Evolutionary conservation across 2,888 invertebrate species (phyloP), one percentile per base, ranked within the genome.

Genomic region (Lacanobia oleracea): DNA sequence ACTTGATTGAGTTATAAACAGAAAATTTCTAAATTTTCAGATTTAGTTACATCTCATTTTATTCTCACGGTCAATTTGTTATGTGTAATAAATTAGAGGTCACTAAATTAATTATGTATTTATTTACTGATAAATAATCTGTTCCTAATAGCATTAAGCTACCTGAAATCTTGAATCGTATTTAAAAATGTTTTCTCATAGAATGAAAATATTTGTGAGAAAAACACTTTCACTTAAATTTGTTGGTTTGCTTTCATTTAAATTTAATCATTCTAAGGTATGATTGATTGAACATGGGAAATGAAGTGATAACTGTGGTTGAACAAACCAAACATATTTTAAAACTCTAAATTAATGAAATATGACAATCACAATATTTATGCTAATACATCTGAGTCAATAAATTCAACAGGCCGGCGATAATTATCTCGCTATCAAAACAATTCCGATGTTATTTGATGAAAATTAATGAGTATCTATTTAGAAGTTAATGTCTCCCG

Each of bases 371-470:
- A 51, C 7, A 66, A 79, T 78, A 71, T 81, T 72, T 59, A 76
- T 81, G 69, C 27, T 73, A 75, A 77, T 72, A 27, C 53, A 64
- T 50, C 40, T 37, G 59, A 56, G 45, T 62, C 51, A 80, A 84
- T 85, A 72, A 82, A 87, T 81, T 78, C 53, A 75, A 43, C 65
- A 63, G 54, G 60, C 63, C 64, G 21, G 54, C 53, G 77, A 79
- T 81, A 74, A 84, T 87, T 77, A 86, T 78, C 66, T 72, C 60
- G 51, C 73, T 68, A 84, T 88, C 80, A 87, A 87, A 85, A 81
- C 82, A 79, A 81, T 86, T 83, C 79, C 72, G 72, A 75, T 79
- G 83, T 83, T 83, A 79, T 82, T 86, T 86, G 84, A 87, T 88
- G 78, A 76, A 84, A 84, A 85, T 88, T 79, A 85, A 85, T 81